These are phyloP conservation scores for Elephantulus edwardii DNA, from an alignment of 2,113 vertebrate genomes.

Conservation along the genomic window DNA sequence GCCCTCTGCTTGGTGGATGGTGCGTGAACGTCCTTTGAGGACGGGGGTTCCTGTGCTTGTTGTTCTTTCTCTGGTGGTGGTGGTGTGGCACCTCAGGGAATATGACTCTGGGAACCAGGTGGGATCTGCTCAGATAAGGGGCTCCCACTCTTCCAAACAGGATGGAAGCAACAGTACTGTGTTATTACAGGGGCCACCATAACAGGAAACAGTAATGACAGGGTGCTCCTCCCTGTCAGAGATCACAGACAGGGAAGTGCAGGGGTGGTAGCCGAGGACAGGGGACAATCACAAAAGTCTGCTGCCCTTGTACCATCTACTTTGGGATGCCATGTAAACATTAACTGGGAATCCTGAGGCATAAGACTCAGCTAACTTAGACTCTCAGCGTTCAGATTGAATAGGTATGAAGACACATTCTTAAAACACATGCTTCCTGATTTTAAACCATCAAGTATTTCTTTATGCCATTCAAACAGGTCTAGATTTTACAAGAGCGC, in stretches of 20 bases:
- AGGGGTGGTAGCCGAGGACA: accelerated
- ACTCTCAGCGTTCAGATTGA: too few relatives aligned
- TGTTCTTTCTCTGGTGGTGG: not conserved
- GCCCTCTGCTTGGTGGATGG: not conserved
- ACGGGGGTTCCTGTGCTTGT: not conserved
- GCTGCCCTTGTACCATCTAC: not conserved
- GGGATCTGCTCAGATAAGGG: slow-evolving; percentile 42
- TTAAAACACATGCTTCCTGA: too few relatives aligned
- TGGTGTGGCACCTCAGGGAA: too few relatives aligned
- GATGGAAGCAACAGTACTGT: not conserved
- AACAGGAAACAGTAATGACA: not conserved
- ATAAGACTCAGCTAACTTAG: too few relatives aligned
- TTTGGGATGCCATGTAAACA: not conserved
- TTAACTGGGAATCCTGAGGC: not conserved
- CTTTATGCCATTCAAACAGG: too few relatives aligned
- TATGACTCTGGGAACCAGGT: not conserved
- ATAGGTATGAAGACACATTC: too few relatives aligned
- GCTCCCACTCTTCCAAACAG: not conserved
- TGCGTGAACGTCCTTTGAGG: too few relatives aligned
- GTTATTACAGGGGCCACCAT: not conserved
- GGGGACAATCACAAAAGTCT: accelerated
- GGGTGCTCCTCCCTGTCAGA: not conserved
- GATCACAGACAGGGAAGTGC: not conserved
- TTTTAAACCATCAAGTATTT: too few relatives aligned
- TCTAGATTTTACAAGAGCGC: too few relatives aligned